Conservation (phyloP, 2,888 invertebrate species). For the Drosophila limbata region DNA sequence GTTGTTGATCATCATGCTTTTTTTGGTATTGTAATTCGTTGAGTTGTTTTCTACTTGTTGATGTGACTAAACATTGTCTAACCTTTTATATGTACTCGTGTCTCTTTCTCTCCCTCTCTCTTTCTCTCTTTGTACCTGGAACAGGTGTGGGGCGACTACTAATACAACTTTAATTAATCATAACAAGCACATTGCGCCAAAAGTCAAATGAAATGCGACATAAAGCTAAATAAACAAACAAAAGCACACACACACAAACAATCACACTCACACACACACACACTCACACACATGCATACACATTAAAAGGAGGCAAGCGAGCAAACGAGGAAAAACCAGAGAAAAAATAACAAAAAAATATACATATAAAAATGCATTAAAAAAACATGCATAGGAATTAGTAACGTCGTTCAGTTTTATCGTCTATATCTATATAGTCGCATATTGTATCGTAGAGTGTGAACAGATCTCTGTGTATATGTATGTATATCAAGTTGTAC, state of each 20-base stretch:
- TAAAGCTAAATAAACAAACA: constrained; percentile 31
- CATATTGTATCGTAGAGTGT: constrained; percentile 15
- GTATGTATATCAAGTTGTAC: constrained; percentile 67
- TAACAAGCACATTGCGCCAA: constrained; percentile 61
- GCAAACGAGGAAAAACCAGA: constrained; percentile 34
- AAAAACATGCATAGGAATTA: constrained; percentile 31
- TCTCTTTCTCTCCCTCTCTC: constrained; percentile 47
- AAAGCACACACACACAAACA: constrained; percentile 32
- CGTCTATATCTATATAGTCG: constrained; percentile 35
- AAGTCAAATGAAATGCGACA: constrained; percentile 48
- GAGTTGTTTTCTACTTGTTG: constrained; percentile 16
- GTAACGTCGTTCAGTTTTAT: constrained; percentile 36
- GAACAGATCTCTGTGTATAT: constrained; percentile 42
- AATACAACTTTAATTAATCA: constrained; percentile 76
- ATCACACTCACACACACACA: constrained; percentile 10
- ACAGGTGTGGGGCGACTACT: constrained; percentile 86
- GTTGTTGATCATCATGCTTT: constrained; percentile 33
- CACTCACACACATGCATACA: constrained; percentile 14
- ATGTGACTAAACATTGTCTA: constrained; percentile 73
- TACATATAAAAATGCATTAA: constrained; percentile 32
- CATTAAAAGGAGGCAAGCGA: constrained; percentile 24
- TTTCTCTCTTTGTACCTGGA: constrained; percentile 74
- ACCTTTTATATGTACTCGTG: constrained; percentile 47
- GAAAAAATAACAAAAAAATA: constrained; percentile 26
- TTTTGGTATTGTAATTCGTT: constrained; percentile 44